Conservation (phyloP, 1,140 invertebrate species). For the Anagrus nilaparvatae region DNA sequence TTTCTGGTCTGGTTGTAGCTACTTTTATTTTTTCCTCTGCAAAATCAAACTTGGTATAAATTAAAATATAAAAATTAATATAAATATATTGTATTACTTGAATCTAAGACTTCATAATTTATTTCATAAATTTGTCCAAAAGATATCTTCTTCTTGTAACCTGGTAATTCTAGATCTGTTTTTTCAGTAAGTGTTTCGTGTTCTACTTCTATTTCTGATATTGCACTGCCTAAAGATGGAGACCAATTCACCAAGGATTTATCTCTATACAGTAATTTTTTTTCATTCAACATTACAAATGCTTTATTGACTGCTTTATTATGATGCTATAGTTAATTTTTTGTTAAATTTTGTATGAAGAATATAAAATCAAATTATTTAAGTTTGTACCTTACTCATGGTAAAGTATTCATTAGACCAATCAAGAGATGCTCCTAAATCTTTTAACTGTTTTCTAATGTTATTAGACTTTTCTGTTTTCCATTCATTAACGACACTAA, state of each 20-base stretch:
- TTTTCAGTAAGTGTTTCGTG: slow-evolving; percentile 60
- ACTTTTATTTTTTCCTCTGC: slow-evolving; percentile 72
- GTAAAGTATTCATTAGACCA: slow-evolving; percentile 89
- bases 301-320: slow-evolving; percentile 75
- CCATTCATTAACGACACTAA: slow-evolving; percentile 63
- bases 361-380: background rate
- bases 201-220: slow-evolving; percentile 95
- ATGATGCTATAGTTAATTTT: slow-evolving; percentile 37
- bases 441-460: slow-evolving; percentile 74
- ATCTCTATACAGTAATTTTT: slow-evolving; percentile 70
- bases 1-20: slow-evolving; percentile 93
- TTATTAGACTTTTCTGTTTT: slow-evolving; percentile 54
- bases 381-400: slow-evolving; percentile 60
- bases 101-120: slow-evolving; percentile 68
- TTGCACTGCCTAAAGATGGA: slow-evolving; percentile 72
- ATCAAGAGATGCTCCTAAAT: slow-evolving; percentile 77
- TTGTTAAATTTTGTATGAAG: slow-evolving; percentile 4
- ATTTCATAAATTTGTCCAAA: slow-evolving; percentile 85
- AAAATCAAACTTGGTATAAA: no score
- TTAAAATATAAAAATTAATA: slow-evolving; percentile 20
- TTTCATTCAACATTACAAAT: slow-evolving; percentile 75
- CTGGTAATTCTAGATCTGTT: slow-evolving; percentile 67
- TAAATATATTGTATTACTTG: slow-evolving; percentile 31
- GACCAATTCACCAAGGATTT: slow-evolving; percentile 93
- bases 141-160: slow-evolving; percentile 66